These are phyloP conservation scores for Epinephelus coioides DNA, from an alignment of 2,797 vertebrate genomes.

Conservation along the genomic window DNA sequence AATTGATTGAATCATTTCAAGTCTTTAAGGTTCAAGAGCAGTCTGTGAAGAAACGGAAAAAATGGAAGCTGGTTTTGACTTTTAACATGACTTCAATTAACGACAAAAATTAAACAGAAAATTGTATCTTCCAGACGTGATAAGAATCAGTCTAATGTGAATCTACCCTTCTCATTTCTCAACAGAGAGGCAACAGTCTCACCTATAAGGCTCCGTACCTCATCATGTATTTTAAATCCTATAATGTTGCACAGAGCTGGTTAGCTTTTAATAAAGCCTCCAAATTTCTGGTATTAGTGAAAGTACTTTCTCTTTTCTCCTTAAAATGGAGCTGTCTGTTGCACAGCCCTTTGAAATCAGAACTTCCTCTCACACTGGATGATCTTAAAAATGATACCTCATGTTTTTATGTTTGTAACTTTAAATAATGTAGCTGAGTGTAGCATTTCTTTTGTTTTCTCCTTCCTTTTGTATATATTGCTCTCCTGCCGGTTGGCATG, in stretches of 20 bases:
- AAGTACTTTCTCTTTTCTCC: slow-evolving; percentile 20
- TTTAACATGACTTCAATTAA: slow-evolving; percentile 5
- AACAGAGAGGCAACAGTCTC: slow-evolving; percentile 5
- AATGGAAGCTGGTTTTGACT: background rate
- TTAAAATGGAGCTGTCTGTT: background rate
- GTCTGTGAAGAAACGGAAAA: background rate
- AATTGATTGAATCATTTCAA: background rate
- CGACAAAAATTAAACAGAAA: background rate
- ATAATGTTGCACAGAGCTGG: slow-evolving; percentile 16
- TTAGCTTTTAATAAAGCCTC: slow-evolving; percentile 23
- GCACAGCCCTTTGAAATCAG: slow-evolving; percentile 30
- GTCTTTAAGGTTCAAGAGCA: background rate
- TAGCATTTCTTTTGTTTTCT: background rate
- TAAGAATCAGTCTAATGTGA: background rate
- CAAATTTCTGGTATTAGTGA: background rate
- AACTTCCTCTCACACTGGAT: background rate
- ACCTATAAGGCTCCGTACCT: slow-evolving; percentile 3
- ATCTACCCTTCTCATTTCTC: slow-evolving; percentile 2
- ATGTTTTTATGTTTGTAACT: slow-evolving; percentile 28
- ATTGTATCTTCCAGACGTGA: background rate
- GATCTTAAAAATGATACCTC: slow-evolving; percentile 21
- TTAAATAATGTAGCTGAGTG: background rate
- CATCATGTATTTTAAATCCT: slow-evolving; percentile 19
- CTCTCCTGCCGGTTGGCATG: slow-evolving; percentile 3
- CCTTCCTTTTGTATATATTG: background rate